phyloP scores from a whole-genome alignment of 2,888 invertebrate species.

The Ochropacha duplaris region DNA sequence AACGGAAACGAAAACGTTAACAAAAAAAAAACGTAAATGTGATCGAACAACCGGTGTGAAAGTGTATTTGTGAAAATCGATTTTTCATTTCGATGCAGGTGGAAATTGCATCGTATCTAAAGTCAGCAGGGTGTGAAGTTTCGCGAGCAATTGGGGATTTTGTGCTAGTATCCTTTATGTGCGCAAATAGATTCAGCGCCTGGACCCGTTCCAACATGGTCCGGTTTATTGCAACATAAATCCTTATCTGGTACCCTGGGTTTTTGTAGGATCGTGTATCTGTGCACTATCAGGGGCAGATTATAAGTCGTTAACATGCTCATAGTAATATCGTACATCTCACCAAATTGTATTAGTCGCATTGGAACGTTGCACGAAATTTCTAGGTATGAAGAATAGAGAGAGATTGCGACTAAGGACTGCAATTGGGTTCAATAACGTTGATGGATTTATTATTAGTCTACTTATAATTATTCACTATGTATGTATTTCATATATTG shows the following conservation, averaged over 20 bases:
- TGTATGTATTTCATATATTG: no score
- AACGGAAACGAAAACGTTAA: neutral
- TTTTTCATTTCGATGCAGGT: slow-evolving; percentile 15
- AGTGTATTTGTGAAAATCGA: neutral
- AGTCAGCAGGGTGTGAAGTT: slow-evolving; percentile 27
- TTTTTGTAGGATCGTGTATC: slow-evolving; percentile 27
- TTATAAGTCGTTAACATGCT: slow-evolving; percentile 18
- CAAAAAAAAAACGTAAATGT: neutral
- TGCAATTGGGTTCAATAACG: neutral
- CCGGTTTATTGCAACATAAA: slow-evolving; percentile 61
- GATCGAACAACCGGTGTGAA: neutral
- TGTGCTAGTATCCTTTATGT: slow-evolving; percentile 33
- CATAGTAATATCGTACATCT: slow-evolving; percentile 10
- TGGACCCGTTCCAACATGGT: slow-evolving; percentile 56
- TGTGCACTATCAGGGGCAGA: slow-evolving; percentile 14
- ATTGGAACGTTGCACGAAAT: neutral
- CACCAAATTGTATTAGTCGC: neutral
- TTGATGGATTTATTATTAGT: neutral
- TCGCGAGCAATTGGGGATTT: slow-evolving; percentile 29
- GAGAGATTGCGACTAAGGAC: neutral
- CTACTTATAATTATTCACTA: no score
- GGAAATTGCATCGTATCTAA: slow-evolving; percentile 24
- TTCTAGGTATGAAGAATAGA: neutral
- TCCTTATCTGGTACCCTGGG: slow-evolving; percentile 43
- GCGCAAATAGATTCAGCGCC: slow-evolving; percentile 57